Evolutionary conservation across 2,888 invertebrate genomes (phyloP).

Genomic region (Lucinisca nassula): DNA sequence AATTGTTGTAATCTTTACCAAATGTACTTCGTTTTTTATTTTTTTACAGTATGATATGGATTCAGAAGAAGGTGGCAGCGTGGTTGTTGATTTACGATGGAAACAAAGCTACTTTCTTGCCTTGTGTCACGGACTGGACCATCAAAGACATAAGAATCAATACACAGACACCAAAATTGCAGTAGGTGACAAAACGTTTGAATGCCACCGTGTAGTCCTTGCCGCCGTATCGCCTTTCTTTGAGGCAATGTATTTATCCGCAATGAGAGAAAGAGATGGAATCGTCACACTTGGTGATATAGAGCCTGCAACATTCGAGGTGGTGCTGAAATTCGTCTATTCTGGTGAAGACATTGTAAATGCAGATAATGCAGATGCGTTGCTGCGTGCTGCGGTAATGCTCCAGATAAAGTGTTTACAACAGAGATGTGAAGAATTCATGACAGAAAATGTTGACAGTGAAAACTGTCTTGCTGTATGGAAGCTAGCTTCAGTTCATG

Average conservation of each 20-base stretch:
- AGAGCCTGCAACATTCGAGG: conserved; percentile 92
- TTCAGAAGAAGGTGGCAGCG: not conserved
- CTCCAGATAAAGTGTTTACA: conserved; percentile 94
- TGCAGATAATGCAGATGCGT: conserved; percentile 92
- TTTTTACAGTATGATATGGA: not conserved
- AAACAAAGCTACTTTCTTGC: conserved; percentile 66
- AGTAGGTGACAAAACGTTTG: conserved; percentile 75
- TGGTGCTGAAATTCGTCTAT: conserved; percentile 95
- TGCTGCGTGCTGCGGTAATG: conserved; percentile 94
- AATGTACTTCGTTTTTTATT: too few species aligned
- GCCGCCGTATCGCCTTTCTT: conserved; percentile 83
- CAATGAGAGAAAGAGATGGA: conserved; percentile 76
- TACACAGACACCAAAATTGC: conserved; percentile 79
- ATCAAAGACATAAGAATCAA: conserved; percentile 61
- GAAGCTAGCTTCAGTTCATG: conserved; percentile 93
- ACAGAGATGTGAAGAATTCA: conserved; percentile 93
- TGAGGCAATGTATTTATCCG: conserved; percentile 79
- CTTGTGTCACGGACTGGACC: conserved; percentile 71
- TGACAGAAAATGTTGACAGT: conserved; percentile 91
- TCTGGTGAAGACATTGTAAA: conserved; percentile 93
- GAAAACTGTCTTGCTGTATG: conserved; percentile 95
- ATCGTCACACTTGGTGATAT: conserved; percentile 87
- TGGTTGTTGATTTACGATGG: conserved; percentile 40
- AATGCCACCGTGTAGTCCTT: conserved; percentile 81
- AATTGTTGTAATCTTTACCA: too few species aligned